Evolutionary conservation across 2,797 vertebrate genomes (phyloP).

Genomic region (Enteromius anoplus): DNA sequence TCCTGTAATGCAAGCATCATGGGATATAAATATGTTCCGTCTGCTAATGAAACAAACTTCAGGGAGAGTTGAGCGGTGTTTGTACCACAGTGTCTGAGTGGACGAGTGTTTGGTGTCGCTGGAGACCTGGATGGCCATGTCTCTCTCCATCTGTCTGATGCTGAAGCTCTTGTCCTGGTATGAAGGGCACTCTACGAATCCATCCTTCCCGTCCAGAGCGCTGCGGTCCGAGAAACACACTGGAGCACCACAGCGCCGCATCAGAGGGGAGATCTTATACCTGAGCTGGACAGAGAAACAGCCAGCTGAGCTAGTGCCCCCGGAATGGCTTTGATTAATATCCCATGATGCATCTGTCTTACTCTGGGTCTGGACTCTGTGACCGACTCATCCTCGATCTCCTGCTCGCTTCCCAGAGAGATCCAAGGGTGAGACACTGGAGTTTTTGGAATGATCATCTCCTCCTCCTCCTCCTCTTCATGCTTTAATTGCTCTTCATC

Average conservation of each 20-base stretch:
- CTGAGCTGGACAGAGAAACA: slow-evolving; percentile 75
- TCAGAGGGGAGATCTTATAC: slow-evolving; percentile 78
- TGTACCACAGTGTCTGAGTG: slow-evolving; percentile 89
- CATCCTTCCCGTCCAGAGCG: slow-evolving; percentile 71
- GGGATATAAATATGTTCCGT: not conserved
- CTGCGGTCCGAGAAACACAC: slow-evolving; percentile 79
- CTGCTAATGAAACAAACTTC: not conserved
- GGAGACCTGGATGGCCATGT: slow-evolving; percentile 77
- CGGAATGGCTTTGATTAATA: not conserved
- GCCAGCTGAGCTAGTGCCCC: not conserved
- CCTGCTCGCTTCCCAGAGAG: slow-evolving; percentile 87
- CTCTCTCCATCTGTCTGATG: slow-evolving; percentile 81
- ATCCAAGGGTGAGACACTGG: slow-evolving; percentile 81
- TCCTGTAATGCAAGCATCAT: slow-evolving; percentile 73
- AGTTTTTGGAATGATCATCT: slow-evolving; percentile 55
- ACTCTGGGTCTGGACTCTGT: slow-evolving; percentile 79
- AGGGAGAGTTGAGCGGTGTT: not conserved
- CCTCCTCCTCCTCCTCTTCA: slow-evolving; percentile 40
- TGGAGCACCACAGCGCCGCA: slow-evolving; percentile 73
- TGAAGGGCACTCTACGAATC: slow-evolving; percentile 75
- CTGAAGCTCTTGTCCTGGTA: slow-evolving; percentile 84
- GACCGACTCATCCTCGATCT: slow-evolving; percentile 86
- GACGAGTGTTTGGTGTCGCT: slow-evolving; percentile 71
- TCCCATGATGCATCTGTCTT: slow-evolving; percentile 1
- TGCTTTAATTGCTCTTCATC: slow-evolving; percentile 64